Conservation (phyloP, 2,888 invertebrate genomes). For the Parnassius apollo region DNA sequence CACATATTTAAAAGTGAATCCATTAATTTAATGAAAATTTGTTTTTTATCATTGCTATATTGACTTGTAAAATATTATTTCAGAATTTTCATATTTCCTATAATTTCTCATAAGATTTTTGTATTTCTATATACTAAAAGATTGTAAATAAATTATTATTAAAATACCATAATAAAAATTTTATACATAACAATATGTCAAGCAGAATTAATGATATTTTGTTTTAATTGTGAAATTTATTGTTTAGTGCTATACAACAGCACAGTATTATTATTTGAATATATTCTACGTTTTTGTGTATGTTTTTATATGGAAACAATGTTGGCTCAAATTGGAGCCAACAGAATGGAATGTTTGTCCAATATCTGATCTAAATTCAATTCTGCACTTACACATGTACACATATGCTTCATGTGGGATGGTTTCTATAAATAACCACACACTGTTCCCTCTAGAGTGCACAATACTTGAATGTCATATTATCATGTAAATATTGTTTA, state of each 20-base stretch:
- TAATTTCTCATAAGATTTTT: no score
- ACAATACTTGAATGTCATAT: conserved; percentile 16
- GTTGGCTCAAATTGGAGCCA: conserved; percentile 12
- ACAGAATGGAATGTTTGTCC: conserved; percentile 26
- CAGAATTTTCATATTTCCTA: no score
- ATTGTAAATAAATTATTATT: no score
- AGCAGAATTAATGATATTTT: no score
- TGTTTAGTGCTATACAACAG: background rate
- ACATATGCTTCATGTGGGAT: conserved; percentile 62
- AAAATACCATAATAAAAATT: no score
- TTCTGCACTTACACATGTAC: conserved; percentile 31
- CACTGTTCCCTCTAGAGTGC: conserved; percentile 41
- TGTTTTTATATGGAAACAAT: conserved; percentile 1
- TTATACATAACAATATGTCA: no score
- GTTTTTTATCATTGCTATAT: no score
- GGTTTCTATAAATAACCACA: conserved; percentile 69
- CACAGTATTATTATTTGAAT: background rate
- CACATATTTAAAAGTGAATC: background rate
- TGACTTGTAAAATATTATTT: no score
- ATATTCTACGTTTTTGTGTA: no score
- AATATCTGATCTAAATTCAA: conserved; percentile 18
- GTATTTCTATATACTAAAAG: no score
- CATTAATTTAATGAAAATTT: no score
- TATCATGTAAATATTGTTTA: conserved; percentile 25
- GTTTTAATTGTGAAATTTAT: no score